Percentiles rank a stretch among this genome's conserved stretches.
These are phyloP conservation scores for Catharus minimus DNA, from an alignment of 2,113 vertebrate genomes.

Conservation along the genomic window DNA sequence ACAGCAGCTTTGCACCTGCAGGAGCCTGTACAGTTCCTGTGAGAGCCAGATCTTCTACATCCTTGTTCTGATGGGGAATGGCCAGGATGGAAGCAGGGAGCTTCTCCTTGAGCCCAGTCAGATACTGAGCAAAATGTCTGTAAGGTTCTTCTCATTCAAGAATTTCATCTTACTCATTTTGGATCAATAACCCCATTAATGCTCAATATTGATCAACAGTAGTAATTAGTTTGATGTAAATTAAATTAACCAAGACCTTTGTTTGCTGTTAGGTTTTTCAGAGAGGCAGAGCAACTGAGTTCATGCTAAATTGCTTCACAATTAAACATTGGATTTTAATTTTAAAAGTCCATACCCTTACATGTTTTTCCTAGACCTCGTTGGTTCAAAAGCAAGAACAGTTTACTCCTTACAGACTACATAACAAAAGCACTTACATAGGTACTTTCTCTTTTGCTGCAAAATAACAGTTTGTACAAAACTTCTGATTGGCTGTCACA, in stretches of 20 bases:
- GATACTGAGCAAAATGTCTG: background rate
- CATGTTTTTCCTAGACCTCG: background rate
- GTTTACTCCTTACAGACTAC: background rate
- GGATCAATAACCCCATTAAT: background rate
- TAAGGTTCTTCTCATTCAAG: background rate
- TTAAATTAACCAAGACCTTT: background rate
- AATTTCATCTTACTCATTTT: background rate
- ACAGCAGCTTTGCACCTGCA: background rate
- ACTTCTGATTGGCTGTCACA: background rate
- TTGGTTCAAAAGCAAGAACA: background rate
- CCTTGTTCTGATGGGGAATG: background rate
- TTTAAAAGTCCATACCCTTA: background rate
- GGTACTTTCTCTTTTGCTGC: background rate
- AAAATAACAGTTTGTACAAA: background rate
- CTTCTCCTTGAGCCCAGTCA: background rate
- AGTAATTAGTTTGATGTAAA: background rate
- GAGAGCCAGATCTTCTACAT: background rate
- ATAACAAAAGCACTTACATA: background rate
- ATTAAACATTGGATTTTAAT: background rate
- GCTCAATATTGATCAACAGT: background rate
- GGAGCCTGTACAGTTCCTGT: background rate
- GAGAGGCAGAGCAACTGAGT: background rate
- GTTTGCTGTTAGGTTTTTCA: background rate
- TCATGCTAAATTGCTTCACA: background rate
- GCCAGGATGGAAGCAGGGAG: background rate